Conservation (phyloP, 2,797 vertebrate species). For the Steatocranus sp. region DNA sequence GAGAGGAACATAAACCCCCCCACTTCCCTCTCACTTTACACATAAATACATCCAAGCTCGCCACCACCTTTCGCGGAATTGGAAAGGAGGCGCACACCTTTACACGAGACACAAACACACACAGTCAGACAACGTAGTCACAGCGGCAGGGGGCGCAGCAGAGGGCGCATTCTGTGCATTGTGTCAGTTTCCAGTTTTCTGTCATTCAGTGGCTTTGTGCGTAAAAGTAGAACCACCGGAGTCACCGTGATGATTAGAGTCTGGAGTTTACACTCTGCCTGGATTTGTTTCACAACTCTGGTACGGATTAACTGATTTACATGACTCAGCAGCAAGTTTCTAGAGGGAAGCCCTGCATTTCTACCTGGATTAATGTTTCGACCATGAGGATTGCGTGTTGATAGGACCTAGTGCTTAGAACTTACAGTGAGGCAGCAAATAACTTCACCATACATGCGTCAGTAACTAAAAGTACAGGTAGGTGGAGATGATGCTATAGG, state of each 20-base stretch:
- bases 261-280: neutral
- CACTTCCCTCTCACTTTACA: neutral
- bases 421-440: neutral
- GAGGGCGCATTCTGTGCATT: neutral
- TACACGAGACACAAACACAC: neutral
- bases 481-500: neutral
- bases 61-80: neutral
- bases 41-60: neutral
- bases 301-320: neutral
- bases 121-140: neutral
- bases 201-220: constrained; percentile 18
- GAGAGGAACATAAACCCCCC: neutral
- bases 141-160: constrained; percentile 54
- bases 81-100: constrained; percentile 1
- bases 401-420: neutral
- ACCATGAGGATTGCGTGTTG: constrained; percentile 28
- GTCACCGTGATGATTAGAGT: constrained; percentile 1
- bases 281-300: neutral
- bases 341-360: neutral
- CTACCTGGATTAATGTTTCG: constrained; percentile 27
- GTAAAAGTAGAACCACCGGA: constrained; percentile 25
- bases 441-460: neutral
- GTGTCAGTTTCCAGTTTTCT: constrained; percentile 10
- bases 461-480: constrained; percentile 20
- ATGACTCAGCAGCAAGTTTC: neutral